phyloP scores from a whole-genome alignment of 2,888 invertebrate species.

The Eupithecia centaureata region DNA sequence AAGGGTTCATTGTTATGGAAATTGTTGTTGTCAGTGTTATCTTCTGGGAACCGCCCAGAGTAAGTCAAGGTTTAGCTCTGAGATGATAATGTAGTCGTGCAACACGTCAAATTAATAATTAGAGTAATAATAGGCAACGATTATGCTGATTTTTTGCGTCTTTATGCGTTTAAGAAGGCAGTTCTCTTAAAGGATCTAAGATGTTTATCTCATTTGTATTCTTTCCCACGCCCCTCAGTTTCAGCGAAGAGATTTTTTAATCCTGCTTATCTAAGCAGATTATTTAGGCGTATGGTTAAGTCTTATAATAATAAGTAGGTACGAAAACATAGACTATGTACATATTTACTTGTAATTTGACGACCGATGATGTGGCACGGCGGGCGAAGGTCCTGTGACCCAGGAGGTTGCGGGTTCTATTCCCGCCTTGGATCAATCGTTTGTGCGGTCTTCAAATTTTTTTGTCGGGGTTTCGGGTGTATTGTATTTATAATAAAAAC shows the following conservation, averaged over 20 bases:
- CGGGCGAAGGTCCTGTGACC: too few species aligned
- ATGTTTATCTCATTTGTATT: conserved; percentile 29
- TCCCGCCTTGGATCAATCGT: too few species aligned
- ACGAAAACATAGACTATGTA: too few species aligned
- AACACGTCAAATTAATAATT: conserved; percentile 56
- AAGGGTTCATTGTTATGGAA: conserved; percentile 47
- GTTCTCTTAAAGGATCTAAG: conserved; percentile 14
- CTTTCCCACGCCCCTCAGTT: conserved; percentile 39
- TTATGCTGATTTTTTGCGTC: conserved; percentile 31
- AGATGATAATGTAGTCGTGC: conserved; percentile 69
- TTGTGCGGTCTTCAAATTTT: too few species aligned
- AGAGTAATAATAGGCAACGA: conserved; percentile 32
- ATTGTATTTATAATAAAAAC: too few species aligned
- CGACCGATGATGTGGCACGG: too few species aligned
- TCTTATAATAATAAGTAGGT: too few species aligned
- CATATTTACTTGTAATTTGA: too few species aligned
- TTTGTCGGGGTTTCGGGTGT: too few species aligned
- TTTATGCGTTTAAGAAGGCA: conserved; percentile 24
- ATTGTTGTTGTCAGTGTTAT: conserved; percentile 50
- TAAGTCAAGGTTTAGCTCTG: conserved; percentile 69
- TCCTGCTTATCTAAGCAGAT: conserved; percentile 29
- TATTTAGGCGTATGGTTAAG: too few species aligned
- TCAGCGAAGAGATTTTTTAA: conserved; percentile 40
- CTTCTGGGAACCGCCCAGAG: conserved; percentile 66
- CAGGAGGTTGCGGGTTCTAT: too few species aligned